Base-by-base conservation (phyloP, 1,140 invertebrate genomes). In the Leptonema lineaticorne region DNA sequence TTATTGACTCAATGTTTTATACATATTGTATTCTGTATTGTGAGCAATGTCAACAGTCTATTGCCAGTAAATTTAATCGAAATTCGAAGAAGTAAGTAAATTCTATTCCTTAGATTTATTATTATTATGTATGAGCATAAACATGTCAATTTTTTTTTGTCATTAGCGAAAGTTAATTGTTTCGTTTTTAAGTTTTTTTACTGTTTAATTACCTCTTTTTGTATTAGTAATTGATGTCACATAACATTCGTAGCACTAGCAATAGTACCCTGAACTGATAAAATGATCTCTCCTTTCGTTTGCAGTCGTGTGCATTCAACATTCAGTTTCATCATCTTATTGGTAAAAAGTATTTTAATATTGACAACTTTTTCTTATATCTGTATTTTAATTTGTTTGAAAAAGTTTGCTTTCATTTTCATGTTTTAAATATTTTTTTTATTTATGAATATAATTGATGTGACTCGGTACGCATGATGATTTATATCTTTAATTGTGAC, bases 171-270 rank as follows among this genome's bases (percentile, higher is more conserved):
- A 7, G 26, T 28, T 33, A 20, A 16, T 59, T 33, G n/a, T 59
- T 59, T 8, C 16, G 20, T 33, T 33, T 28, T 6, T 59, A n/a
- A n/a, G n/a, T n/a, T n/a, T n/a, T n/a, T n/a, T n/a, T n/a, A n/a
- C n/a, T n/a, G 30, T 37, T 6, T 37, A 37, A 37, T 37, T 8
- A 8, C 14, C 14, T 8, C 14, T 37, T 46, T 69, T n/a, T n/a
- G n/a, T n/a, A n/a, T 70, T 50, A 57, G 62, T 67, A 33, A 57
- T 70, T 63, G 64, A 70, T 67, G 69, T 70, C 64, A 62, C 69
- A 67, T 50, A 65, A 69, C 65, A 70, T 62, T 63, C 67, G 45
- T 70, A 70, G 69, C 63, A 53, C 59, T 70, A 70, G 64, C 60
- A 30, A 53, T 53, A 66, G 60, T 48, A 16, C 29, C 64, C 63